Base-by-base conservation (phyloP, 2,888 invertebrate species). In the Tuberolachnus salignus region DNA sequence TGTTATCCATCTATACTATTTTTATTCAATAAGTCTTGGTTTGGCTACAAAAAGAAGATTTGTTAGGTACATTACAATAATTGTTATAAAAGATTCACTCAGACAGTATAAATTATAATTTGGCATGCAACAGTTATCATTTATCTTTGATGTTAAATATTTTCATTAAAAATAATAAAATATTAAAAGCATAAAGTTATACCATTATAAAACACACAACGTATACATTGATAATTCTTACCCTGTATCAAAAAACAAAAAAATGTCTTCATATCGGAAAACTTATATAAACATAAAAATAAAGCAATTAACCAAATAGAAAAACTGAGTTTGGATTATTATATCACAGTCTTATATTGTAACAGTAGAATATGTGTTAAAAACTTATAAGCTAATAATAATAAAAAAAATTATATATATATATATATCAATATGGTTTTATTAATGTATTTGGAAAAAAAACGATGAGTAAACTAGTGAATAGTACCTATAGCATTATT, bases 141-240 rank as follows among this genome's bases (percentile, higher is more conserved):
- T 69, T 69, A 49, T 49, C 49, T 78, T 61, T 13, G 16, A 69
- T 67, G 19, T 57, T 66, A 74, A 73, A 64, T 55, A 55, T 23
- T 44, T 64, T 23, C 44, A 74, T 44, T 64, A 74, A 53, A 73
- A 69, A 66, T 64, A 74, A 75, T 67, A 46, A 75, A 66, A 75
- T 46, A 66, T 66, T 67, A 34, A 66, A 66, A 75, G 59, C 78
- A 78, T 78, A 74, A 49, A 53, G 51, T 74, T 53, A 74, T 74
- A 49, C 34, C 34, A 78, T 21, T 49, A 57, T 69, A 59, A 66
- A 78, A 78, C 42, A 78, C 69, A 78, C 69, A 69, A 78, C 78
- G 78, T 78, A 78, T 78, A 78, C 78, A 78, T 69, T 78, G 59
- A 78, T 78, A 69, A 51, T 69, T 78, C 59, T 78, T 78, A 78